phyloP scores from a whole-genome alignment of 2,113 vertebrate genomes.

The Rhombomys opimus region DNA sequence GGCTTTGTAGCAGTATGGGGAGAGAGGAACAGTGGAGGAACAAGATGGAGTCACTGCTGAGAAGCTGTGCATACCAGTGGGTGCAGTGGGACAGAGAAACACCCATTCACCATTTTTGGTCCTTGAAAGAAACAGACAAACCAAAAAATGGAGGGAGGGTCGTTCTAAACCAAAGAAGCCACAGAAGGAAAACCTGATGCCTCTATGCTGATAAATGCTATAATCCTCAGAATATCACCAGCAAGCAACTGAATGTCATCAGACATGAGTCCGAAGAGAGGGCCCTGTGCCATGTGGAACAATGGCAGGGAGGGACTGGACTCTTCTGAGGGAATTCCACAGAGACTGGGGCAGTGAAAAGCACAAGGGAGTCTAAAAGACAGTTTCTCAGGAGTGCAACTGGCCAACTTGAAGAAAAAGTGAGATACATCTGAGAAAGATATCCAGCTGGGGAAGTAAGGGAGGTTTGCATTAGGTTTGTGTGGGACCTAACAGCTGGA shows the following conservation, averaged over 20 bases:
- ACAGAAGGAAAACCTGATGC: not conserved
- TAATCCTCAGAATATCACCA: not conserved
- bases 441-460: not conserved
- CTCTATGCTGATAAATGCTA: not conserved
- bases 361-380: not conserved
- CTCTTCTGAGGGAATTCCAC: not conserved
- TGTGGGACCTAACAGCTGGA: not conserved
- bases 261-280: not conserved
- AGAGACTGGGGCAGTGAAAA: not conserved
- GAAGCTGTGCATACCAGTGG: not conserved
- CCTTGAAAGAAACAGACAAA: not conserved
- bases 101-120: not conserved
- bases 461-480: not conserved
- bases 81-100: not conserved
- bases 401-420: not conserved
- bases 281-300: not conserved
- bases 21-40: slow-evolving; percentile 14
- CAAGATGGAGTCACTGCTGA: not conserved
- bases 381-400: not conserved
- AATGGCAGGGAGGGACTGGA: not conserved
- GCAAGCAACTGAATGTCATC: not conserved
- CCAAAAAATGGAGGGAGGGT: not conserved
- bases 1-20: not conserved
- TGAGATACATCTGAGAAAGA: not conserved
- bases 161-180: not conserved